Evolutionary conservation across 2,888 invertebrate genomes (phyloP).

Genomic region (Julus scandinavius): DNA sequence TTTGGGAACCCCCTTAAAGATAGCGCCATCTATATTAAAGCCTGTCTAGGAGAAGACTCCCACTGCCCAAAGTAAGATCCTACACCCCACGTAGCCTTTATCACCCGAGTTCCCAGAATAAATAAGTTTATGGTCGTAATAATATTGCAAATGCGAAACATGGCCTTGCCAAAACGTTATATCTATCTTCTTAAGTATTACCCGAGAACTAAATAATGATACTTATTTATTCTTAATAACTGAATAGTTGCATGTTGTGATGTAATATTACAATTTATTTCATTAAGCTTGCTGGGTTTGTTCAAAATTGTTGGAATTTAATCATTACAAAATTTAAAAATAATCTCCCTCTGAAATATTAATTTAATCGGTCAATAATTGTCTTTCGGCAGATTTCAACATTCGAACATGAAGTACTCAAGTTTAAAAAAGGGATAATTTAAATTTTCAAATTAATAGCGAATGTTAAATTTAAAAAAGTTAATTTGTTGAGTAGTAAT

Average conservation of each 20-base stretch:
- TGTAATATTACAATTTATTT: background rate
- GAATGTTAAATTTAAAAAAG: no score
- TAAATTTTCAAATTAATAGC: no score
- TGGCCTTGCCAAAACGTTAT: background rate
- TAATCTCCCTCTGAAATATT: no score
- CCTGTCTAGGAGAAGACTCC: background rate
- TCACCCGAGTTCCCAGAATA: background rate
- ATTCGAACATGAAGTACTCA: no score
- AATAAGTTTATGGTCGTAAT: background rate
- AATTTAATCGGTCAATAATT: no score
- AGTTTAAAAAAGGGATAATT: no score
- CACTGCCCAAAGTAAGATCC: background rate
- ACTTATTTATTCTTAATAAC: constrained; percentile 12
- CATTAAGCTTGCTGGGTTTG: background rate
- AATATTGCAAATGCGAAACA: background rate
- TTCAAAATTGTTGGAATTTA: background rate
- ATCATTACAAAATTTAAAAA: background rate
- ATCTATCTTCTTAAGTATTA: background rate
- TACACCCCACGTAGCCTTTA: background rate
- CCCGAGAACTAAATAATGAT: constrained; percentile 2
- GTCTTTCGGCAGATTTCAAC: no score
- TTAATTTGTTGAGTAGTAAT: no score
- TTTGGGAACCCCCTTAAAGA: background rate
- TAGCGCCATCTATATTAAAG: background rate
- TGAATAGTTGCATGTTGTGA: background rate